Conservation (phyloP, 1,140 invertebrate genomes). For the Drosophila pachea region DNA sequence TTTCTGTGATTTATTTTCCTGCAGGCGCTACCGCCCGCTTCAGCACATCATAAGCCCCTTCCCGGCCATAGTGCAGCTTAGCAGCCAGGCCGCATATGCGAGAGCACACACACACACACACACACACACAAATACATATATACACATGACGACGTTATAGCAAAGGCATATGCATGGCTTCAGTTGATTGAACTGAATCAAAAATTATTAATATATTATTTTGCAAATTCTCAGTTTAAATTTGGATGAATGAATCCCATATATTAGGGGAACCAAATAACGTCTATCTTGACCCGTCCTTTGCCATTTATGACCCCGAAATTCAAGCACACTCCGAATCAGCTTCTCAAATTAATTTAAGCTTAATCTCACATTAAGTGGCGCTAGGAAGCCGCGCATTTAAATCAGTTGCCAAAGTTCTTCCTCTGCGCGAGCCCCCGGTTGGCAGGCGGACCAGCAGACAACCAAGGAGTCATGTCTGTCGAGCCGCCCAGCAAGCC, state of each 20-base stretch:
- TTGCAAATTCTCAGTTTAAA: too few relatives aligned
- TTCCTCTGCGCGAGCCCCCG: conserved; percentile 5
- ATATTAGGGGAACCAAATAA: too few relatives aligned
- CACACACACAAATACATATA: too few relatives aligned
- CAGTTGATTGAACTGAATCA: too few relatives aligned
- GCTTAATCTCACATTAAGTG: conserved; percentile 72
- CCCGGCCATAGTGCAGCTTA: background rate
- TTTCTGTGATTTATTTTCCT: conserved; percentile 70
- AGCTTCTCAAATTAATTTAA: conserved; percentile 46
- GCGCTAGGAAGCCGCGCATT: conserved; percentile 67
- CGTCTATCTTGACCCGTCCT: too few relatives aligned
- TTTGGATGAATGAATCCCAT: background rate
- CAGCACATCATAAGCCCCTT: background rate
- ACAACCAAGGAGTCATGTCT: conserved; percentile 21
- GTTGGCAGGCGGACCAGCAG: background rate
- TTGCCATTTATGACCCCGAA: conserved; percentile 4
- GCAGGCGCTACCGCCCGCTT: conserved; percentile 60
- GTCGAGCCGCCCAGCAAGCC: background rate
- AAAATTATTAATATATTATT: too few relatives aligned
- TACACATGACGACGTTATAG: too few relatives aligned
- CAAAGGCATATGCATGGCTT: too few relatives aligned
- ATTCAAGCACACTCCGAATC: conserved; percentile 1
- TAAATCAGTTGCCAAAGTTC: conserved; percentile 61
- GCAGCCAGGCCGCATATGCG: background rate
- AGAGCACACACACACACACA: too few relatives aligned